These are phyloP conservation scores for Takifugu bimaculatus DNA, from an alignment of 2,113 vertebrate species.

Conservation along the genomic window DNA sequence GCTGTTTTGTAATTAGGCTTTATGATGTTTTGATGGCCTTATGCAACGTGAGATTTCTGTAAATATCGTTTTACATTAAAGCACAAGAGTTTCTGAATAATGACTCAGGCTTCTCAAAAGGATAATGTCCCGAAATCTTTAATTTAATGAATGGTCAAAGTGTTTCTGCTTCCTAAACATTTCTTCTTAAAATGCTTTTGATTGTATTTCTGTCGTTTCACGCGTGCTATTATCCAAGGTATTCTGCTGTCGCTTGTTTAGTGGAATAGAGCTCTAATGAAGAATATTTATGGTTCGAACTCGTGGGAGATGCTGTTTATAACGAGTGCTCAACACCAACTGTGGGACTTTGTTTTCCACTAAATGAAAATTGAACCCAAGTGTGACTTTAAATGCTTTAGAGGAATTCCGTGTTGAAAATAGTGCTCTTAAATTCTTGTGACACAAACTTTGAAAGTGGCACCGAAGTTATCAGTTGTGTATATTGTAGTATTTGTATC, in stretches of 20 bases:
- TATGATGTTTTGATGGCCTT: constrained; percentile 57
- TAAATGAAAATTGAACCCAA: constrained; percentile 25
- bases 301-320: constrained; percentile 37
- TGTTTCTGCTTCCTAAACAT: constrained; percentile 40
- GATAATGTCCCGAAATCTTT: constrained; percentile 17
- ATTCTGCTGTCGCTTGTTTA: constrained; percentile 46
- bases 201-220: constrained; percentile 61
- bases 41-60: constrained; percentile 46
- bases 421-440: constrained; percentile 64
- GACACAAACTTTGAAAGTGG: constrained; percentile 48
- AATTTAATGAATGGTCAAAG: constrained; percentile 28
- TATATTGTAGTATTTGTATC: constrained; percentile 71
- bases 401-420: constrained; percentile 48
- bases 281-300: constrained; percentile 23
- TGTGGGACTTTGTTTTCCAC: constrained; percentile 21
- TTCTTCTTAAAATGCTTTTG: constrained; percentile 51
- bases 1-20: constrained; percentile 34
- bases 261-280: no score
- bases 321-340: constrained; percentile 23
- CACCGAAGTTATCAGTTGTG: constrained; percentile 50
- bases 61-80: constrained; percentile 43
- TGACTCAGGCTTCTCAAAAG: constrained; percentile 59
- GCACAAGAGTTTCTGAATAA: constrained; percentile 55
- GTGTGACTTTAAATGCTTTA: constrained; percentile 43
- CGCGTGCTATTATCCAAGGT: constrained; percentile 53